Conservation (phyloP, 2,888 invertebrate species). For the Cistogaster globosa region DNA sequence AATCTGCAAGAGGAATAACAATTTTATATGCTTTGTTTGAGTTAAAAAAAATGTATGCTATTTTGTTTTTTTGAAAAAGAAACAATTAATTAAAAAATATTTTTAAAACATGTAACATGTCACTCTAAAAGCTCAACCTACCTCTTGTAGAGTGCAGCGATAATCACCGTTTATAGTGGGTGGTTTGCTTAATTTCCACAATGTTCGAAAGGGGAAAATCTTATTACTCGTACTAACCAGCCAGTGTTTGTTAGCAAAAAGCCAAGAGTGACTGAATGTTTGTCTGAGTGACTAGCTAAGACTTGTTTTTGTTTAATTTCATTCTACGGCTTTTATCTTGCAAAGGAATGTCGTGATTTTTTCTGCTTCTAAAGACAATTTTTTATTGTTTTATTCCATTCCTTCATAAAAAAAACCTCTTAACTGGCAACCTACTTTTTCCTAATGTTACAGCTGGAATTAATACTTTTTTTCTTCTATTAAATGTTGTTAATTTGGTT, state of each 20-base stretch:
- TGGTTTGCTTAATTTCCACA: slow-evolving; percentile 49
- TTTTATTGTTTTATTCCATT: slow-evolving; percentile 26
- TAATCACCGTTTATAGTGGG: slow-evolving; percentile 50
- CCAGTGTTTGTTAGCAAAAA: neutral
- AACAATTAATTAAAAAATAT: too few species aligned
- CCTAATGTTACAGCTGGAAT: slow-evolving; percentile 29
- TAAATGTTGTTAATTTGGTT: slow-evolving; percentile 46
- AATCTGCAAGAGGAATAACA: too few species aligned
- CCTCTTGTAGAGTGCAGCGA: neutral
- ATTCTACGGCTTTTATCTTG: neutral
- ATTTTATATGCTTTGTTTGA: neutral
- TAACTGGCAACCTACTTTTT: slow-evolving; percentile 68
- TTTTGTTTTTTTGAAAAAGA: neutral
- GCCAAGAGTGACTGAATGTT: slow-evolving; percentile 7
- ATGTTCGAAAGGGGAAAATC: neutral
- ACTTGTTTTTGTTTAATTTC: slow-evolving; percentile 12
- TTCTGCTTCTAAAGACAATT: slow-evolving; percentile 54
- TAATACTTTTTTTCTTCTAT: neutral
- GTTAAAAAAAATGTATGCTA: neutral
- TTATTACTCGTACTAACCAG: neutral
- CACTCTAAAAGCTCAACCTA: neutral
- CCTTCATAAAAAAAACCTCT: slow-evolving; percentile 35
- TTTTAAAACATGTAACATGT: neutral
- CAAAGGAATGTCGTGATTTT: slow-evolving; percentile 54
- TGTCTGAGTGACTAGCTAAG: slow-evolving; percentile 36